Conservation (phyloP, 2,888 invertebrate genomes). For the Apotomis turbidana region DNA sequence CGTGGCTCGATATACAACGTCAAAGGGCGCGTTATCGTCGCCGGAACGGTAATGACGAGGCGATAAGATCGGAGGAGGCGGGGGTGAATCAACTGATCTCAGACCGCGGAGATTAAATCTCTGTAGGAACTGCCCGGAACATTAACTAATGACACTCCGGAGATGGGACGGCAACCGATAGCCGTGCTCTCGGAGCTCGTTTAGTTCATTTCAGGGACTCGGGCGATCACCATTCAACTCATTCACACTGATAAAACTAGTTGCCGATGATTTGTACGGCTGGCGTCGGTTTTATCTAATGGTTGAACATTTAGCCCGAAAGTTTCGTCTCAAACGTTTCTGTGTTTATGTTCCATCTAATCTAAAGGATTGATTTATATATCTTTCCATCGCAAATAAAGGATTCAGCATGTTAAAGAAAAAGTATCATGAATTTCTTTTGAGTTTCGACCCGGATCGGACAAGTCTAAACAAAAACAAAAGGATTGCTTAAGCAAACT, state of each 20-base stretch:
- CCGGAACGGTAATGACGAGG: constrained; percentile 65
- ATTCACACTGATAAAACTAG: constrained; percentile 35
- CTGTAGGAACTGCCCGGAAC: constrained; percentile 70
- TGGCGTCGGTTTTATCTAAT: constrained; percentile 2
- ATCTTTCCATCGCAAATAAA: not conserved
- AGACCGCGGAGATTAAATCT: constrained; percentile 68
- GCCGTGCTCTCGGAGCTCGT: constrained; percentile 51
- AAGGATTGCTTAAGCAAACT: not conserved
- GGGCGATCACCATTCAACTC: constrained; percentile 59
- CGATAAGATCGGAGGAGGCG: constrained; percentile 54
- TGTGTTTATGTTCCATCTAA: constrained; percentile 6
- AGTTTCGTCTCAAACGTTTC: constrained; percentile 11
- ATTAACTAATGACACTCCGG: constrained; percentile 74
- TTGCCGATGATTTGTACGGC: constrained; percentile 16
- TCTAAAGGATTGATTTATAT: not conserved
- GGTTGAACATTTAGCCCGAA: not conserved
- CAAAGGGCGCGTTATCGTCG: constrained; percentile 61
- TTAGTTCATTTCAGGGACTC: constrained; percentile 64
- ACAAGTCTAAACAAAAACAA: not conserved
- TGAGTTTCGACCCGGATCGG: not conserved
- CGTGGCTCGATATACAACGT: constrained; percentile 49
- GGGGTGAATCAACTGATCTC: constrained; percentile 66
- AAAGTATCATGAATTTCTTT: not conserved
- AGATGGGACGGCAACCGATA: constrained; percentile 64
- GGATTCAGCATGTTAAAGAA: not conserved